A percentile compares a stretch with the other conserved stretches of the same genome.
phyloP scores from a whole-genome alignment of 2,797 vertebrate genomes.

The Poecilia picta region DNA sequence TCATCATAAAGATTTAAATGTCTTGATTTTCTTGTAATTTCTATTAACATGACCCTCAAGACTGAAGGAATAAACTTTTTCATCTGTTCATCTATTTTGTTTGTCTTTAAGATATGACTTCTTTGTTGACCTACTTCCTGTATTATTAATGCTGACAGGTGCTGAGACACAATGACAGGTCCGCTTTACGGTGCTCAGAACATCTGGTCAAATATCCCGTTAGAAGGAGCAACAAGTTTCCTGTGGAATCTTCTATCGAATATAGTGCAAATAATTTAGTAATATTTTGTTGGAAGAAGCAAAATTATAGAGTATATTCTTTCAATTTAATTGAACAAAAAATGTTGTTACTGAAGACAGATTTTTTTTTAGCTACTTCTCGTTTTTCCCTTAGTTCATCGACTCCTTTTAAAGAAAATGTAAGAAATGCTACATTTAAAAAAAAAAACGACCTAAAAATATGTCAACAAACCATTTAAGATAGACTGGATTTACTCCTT shows the following conservation, averaged over 20 bases:
- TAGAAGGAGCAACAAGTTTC: constrained; percentile 33
- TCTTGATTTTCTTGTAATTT: background rate
- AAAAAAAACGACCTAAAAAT: background rate
- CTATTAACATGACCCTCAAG: background rate
- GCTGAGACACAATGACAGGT: constrained; percentile 67
- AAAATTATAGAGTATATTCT: background rate
- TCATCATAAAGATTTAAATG: background rate
- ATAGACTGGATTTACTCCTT: constrained; percentile 2
- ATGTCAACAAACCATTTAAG: background rate
- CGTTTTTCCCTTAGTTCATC: background rate
- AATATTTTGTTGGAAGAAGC: background rate
- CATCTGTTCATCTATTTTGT: constrained; percentile 15
- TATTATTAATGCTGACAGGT: constrained; percentile 67
- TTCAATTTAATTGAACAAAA: background rate
- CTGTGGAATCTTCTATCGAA: constrained; percentile 2
- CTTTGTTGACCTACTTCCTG: constrained; percentile 46
- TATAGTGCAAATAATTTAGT: constrained; percentile 13
- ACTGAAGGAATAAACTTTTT: background rate
- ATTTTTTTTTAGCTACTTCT: background rate
- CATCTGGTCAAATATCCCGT: constrained; percentile 64
- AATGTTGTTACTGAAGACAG: background rate
- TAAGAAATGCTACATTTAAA: background rate
- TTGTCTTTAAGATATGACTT: constrained; percentile 32
- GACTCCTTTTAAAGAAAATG: background rate
- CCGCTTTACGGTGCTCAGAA: constrained; percentile 61